Percentiles rank a stretch among this genome's conserved stretches.
Evolutionary conservation across 1,140 invertebrate species (phyloP).

Genomic region (Helicoverpa zea): DNA sequence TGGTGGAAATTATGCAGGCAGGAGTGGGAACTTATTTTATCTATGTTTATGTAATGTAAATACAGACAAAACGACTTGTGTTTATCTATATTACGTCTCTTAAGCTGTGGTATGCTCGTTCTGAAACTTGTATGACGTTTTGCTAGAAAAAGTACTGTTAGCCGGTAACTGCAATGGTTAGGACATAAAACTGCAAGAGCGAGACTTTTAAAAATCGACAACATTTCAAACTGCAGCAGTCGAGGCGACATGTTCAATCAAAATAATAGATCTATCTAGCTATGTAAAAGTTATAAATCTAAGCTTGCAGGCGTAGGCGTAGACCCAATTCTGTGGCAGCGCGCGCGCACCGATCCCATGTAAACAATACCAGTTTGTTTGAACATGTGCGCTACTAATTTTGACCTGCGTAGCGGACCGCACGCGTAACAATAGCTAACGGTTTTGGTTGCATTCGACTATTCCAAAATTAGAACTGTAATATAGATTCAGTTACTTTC

Average conservation of each 20-base stretch:
- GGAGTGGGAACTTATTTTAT: background rate
- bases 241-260: background rate
- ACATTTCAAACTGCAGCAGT: too few species aligned
- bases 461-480: slow-evolving; percentile 68
- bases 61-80: too few species aligned
- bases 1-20: slow-evolving; percentile 1
- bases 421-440: slow-evolving; percentile 83
- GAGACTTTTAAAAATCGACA: too few species aligned
- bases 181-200: too few species aligned
- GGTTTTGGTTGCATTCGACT: slow-evolving; percentile 75
- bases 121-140: too few species aligned
- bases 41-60: background rate
- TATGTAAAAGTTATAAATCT: slow-evolving; percentile 57
- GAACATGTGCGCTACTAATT: slow-evolving; percentile 86
- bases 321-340: slow-evolving; percentile 50
- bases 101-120: too few species aligned
- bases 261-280: background rate
- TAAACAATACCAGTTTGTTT: slow-evolving; percentile 85
- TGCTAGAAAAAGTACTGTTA: too few species aligned
- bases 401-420: slow-evolving; percentile 74
- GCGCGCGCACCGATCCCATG: slow-evolving; percentile 57
- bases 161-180: too few species aligned
- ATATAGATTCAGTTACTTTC: slow-evolving; percentile 34
- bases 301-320: slow-evolving; percentile 53
- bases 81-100: background rate